Conservation (phyloP, 2,797 vertebrate genomes). For the Pangasius sanitwongsei region DNA sequence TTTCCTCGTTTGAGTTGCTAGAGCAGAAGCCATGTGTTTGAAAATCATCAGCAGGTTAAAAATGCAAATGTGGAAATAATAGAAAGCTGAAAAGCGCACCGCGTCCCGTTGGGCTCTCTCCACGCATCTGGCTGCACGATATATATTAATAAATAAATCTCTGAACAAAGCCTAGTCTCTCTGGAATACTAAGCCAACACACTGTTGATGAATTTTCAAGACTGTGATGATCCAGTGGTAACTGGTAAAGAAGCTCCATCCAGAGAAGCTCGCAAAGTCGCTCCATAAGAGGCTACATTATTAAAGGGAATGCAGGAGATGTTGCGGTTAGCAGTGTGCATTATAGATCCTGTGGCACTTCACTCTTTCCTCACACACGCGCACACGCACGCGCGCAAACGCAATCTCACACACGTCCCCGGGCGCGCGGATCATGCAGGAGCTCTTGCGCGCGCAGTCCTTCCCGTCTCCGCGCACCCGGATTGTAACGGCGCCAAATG, state of each 20-base stretch:
- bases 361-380: background rate
- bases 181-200: background rate
- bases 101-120: background rate
- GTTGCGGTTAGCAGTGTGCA: no score
- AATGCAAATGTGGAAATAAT: background rate
- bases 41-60: background rate
- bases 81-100: background rate
- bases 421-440: conserved; percentile 8
- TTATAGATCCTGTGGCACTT: background rate
- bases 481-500: conserved; percentile 8
- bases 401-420: background rate
- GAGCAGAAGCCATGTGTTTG: background rate
- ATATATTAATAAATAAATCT: background rate
- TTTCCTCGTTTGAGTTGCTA: background rate
- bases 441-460: background rate
- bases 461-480: background rate
- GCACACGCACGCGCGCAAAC: no score
- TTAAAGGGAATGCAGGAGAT: background rate
- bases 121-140: background rate
- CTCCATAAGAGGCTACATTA: background rate
- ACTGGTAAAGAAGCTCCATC: background rate
- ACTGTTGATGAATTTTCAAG: background rate
- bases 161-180: background rate
- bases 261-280: no score
- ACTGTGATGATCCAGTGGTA: background rate